Conservation (phyloP, 2,888 invertebrate species). For the Unio pictorum region DNA sequence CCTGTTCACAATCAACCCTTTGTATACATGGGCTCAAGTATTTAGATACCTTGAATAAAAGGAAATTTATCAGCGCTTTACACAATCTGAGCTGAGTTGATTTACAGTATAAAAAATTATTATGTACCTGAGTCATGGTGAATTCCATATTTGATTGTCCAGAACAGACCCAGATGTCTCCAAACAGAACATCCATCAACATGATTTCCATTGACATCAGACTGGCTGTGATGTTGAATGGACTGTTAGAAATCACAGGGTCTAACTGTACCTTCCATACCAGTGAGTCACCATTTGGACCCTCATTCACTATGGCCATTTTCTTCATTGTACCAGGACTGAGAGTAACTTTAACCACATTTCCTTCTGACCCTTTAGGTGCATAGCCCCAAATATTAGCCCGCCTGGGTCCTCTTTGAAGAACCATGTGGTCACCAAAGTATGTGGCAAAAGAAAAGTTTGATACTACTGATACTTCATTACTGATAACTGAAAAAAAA, state of each 20-base stretch:
- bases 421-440: conserved; percentile 57
- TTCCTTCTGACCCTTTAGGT: conserved; percentile 15
- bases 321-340: neutral
- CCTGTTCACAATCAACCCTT: neutral
- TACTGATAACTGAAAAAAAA: too few species aligned
- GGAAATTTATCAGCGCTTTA: neutral
- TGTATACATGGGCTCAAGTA: neutral
- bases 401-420: conserved; percentile 45
- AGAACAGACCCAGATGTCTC: conserved; percentile 68
- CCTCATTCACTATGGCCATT: neutral
- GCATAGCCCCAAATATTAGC: conserved; percentile 55
- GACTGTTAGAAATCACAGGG: conserved; percentile 34
- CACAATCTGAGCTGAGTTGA: neutral
- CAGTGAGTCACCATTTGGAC: too few species aligned
- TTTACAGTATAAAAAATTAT: conserved; percentile 5
- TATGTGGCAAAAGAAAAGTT: conserved; percentile 31
- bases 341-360: conserved; percentile 1
- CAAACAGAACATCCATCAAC: conserved; percentile 62
- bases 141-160: conserved; percentile 68
- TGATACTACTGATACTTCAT: too few species aligned
- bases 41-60: neutral
- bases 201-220: conserved; percentile 7
- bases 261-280: conserved; percentile 36
- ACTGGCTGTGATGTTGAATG: conserved; percentile 41
- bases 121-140: conserved; percentile 39